Conservation (phyloP, 23 tunicate genomes). For the Botrylloides violaceus region DNA sequence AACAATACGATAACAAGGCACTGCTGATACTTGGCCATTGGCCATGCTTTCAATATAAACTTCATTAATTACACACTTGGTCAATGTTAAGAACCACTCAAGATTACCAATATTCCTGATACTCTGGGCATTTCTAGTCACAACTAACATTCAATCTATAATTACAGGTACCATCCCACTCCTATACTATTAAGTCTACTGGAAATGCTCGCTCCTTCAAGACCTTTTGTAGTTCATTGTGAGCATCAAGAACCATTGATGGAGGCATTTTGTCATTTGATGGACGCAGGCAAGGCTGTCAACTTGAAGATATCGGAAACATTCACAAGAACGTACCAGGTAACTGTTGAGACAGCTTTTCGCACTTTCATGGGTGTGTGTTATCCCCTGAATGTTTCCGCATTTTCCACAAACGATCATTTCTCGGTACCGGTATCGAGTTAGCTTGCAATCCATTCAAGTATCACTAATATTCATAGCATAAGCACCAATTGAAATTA, state of each 20-base stretch:
- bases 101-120: too few relatives aligned
- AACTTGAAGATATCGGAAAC: constrained; percentile 75
- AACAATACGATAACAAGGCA: too few relatives aligned
- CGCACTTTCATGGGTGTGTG: neutral
- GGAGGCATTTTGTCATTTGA: constrained; percentile 69
- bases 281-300: constrained; percentile 39
- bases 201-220: constrained; percentile 41
- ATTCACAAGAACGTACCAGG: constrained; percentile 69
- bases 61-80: too few relatives aligned
- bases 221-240: constrained; percentile 84
- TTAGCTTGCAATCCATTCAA: neutral
- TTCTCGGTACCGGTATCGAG: constrained; percentile 8
- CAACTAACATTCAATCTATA: neutral
- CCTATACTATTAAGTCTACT: constrained; percentile 57
- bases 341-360: too few relatives aligned
- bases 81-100: too few relatives aligned
- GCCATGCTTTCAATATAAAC: too few relatives aligned
- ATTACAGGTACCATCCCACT: constrained; percentile 76
- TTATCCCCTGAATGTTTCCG: neutral
- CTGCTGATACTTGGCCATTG: too few relatives aligned
- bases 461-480: neutral
- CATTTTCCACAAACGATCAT: neutral
- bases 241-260: constrained; percentile 93
- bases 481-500: too few relatives aligned
- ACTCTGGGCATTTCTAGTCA: too few relatives aligned